Evolutionary conservation across 2,113 vertebrate genomes (phyloP), one percentile per base, ranked within the genome.

Genomic region (Gymnarchus niloticus): DNA sequence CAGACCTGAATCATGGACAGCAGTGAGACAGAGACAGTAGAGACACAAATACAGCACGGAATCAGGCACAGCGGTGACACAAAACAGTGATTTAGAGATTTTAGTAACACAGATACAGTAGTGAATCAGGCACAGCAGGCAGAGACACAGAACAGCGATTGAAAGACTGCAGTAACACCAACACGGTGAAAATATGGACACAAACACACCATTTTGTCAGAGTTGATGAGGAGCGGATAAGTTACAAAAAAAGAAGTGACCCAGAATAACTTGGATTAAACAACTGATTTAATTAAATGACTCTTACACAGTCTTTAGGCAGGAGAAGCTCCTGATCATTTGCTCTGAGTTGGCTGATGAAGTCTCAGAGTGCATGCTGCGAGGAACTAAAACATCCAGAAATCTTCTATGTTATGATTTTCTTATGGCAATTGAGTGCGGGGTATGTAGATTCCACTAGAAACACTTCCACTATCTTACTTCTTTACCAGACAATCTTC

Each of bases 401-500:
- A 93, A 93, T 93, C 89, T 83, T 88, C 88, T 92, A 93, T 93
- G 93, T 57, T 91, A 89, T 89, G 91, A 93, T 94, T 92, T 93
- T 92, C 89, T 89, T 91, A 86, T 91, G 89, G 91, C 87, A 89
- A 93, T 92, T 91, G 93, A 88, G 83, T 87, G 90, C 85, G 87
- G 91, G 90, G 91, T 92, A 89, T 86, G 90, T 88, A 91, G 91
- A 93, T 90, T 90, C 91, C 92, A 91, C 91, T 90, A 91, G 90
- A 85, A 82, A 89, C 92, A 90, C 89, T 52, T 88, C 89, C 88
- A 90, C 90, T 86, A 92, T 92, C 91, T 92, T 91, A 93, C 28
- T 83, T 76, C 49, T 65, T 83, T 65, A 76, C 9, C 14, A 21
- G 56, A 73, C 56, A 48, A 93, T 92, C 91, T 90, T 91, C 88